Conservation (phyloP, 2,888 invertebrate genomes). For the Athrips mouffetella region DNA sequence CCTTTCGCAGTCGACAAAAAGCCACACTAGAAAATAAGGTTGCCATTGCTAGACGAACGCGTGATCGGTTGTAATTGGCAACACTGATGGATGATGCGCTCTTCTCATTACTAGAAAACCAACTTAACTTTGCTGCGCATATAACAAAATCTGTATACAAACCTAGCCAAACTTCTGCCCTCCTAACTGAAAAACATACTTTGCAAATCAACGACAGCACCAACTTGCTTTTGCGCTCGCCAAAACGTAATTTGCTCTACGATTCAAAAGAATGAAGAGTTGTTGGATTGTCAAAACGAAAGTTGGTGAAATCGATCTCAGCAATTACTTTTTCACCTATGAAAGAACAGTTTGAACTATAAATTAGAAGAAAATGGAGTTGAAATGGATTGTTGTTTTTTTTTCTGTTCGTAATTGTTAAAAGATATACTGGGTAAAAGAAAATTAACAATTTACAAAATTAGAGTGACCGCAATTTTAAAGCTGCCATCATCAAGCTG, state of each 20-base stretch:
- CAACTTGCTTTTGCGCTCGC: constrained; percentile 1
- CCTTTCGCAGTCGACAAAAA: constrained; percentile 28
- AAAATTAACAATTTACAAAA: too few relatives aligned
- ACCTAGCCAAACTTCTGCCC: background rate
- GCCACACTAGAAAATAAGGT: constrained; percentile 53
- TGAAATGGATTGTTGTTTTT: background rate
- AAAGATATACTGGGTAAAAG: background rate
- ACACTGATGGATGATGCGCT: constrained; percentile 49
- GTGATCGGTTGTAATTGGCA: constrained; percentile 71
- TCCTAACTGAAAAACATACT: background rate
- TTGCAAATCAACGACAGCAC: background rate
- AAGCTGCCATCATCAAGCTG: too few relatives aligned
- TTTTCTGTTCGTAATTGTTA: background rate
- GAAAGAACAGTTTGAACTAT: background rate
- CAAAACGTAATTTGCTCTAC: background rate
- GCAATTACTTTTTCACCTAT: constrained; percentile 1
- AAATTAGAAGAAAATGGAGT: background rate
- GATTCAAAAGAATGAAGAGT: background rate
- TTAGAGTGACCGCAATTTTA: too few relatives aligned
- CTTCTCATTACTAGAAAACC: constrained; percentile 37
- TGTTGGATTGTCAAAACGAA: background rate
- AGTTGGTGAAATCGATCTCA: background rate
- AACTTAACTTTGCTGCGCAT: constrained; percentile 28
- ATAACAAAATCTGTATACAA: background rate
- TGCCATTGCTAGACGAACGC: constrained; percentile 59